Conservation (phyloP, 1,140 invertebrate species). For the Dermatophagoides farinae region DNA sequence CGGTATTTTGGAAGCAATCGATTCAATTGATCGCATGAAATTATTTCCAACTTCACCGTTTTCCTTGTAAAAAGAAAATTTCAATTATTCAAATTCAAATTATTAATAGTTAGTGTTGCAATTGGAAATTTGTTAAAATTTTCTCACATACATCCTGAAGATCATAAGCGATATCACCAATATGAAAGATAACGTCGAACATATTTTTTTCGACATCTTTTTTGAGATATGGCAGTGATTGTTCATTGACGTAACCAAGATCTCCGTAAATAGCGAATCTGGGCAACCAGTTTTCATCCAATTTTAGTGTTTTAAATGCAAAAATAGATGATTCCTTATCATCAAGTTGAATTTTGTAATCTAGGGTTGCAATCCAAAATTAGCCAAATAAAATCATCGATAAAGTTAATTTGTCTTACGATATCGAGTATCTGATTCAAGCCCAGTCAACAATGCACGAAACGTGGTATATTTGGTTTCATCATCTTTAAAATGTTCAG, state of each 20-base stretch:
- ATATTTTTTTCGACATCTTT: slow-evolving; percentile 26
- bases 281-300: slow-evolving; percentile 26
- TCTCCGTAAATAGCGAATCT: slow-evolving; percentile 63
- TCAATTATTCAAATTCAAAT: neutral
- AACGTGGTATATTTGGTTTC: slow-evolving; percentile 51
- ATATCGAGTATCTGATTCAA: slow-evolving; percentile 39
- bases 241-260: slow-evolving; percentile 68
- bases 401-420: slow-evolving; percentile 27
- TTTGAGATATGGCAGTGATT: slow-evolving; percentile 33
- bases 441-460: slow-evolving; percentile 35
- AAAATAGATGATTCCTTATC: slow-evolving; percentile 25
- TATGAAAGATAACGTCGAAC: slow-evolving; percentile 34
- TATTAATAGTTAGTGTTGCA: neutral
- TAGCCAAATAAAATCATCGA: neutral
- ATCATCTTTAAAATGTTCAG: slow-evolving; percentile 32
- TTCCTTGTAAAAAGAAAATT: slow-evolving; percentile 21
- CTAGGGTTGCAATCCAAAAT: slow-evolving; percentile 2
- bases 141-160: slow-evolving; percentile 52
- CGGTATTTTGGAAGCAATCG: slow-evolving; percentile 60
- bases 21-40: slow-evolving; percentile 73
- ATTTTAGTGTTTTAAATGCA: slow-evolving; percentile 24
- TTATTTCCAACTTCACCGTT: slow-evolving; percentile 55
- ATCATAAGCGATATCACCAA: slow-evolving; percentile 52
- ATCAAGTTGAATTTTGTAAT: slow-evolving; percentile 24
- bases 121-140: neutral